Conservation (phyloP, 2,113 vertebrate genomes). For the Rostratula benghalensis region DNA sequence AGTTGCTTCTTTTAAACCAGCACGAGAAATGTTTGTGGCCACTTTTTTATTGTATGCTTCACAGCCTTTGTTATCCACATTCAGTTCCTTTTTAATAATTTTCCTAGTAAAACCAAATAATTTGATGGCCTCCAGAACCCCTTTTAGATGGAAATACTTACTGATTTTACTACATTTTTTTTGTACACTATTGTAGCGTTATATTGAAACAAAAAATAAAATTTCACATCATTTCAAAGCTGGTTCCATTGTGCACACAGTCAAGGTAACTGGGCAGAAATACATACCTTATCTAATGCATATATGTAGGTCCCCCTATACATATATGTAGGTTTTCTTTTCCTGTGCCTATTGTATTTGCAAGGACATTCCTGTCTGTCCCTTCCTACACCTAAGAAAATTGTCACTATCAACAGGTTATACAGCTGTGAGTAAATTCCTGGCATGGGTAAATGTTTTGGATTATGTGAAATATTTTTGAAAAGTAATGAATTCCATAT, state of each 20-base stretch:
- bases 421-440: not conserved
- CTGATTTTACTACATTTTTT: not conserved
- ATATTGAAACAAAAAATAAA: not conserved
- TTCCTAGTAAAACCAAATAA: not conserved
- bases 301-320: no score
- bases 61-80: not conserved
- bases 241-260: not conserved
- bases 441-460: not conserved
- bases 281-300: not conserved
- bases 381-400: not conserved
- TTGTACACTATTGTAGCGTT: not conserved
- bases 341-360: not conserved
- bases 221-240: not conserved
- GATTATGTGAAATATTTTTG: conserved; percentile 3
- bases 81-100: not conserved
- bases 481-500: not conserved
- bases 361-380: not conserved
- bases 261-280: not conserved
- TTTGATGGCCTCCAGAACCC: not conserved
- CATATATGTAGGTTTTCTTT: not conserved
- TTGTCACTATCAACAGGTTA: not conserved
- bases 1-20: not conserved
- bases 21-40: not conserved
- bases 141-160: not conserved
- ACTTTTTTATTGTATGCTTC: not conserved